These are phyloP conservation scores for Rhinichthys klamathensis DNA, from an alignment of 2,113 vertebrate species.

Conservation along the genomic window DNA sequence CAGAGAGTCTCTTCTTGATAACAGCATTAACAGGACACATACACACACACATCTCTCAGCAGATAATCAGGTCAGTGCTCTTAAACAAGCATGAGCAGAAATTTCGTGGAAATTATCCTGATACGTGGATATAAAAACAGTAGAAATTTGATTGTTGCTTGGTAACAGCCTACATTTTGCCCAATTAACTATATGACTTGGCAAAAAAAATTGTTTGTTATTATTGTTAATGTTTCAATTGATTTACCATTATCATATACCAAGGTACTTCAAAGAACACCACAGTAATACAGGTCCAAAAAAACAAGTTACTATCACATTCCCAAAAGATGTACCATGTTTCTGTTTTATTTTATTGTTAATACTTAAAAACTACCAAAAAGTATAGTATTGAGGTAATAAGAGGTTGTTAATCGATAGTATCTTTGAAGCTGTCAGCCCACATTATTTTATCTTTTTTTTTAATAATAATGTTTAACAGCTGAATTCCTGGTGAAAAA, in stretches of 20 bases:
- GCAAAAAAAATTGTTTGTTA: background rate
- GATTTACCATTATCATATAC: no score
- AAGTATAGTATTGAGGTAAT: no score
- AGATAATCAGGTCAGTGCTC: background rate
- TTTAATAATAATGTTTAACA: no score
- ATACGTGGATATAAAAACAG: constrained; percentile 7
- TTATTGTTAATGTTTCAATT: background rate
- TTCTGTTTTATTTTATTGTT: background rate
- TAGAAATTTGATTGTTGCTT: background rate
- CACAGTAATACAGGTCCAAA: background rate
- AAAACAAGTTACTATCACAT: background rate
- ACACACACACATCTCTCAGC: background rate
- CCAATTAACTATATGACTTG: background rate
- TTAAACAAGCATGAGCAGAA: background rate
- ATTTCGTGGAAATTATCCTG: background rate
- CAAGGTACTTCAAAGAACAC: background rate
- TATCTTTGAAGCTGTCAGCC: no score
- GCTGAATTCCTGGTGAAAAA: no score
- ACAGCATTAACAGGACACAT: background rate
- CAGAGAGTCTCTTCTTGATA: background rate
- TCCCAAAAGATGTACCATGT: background rate
- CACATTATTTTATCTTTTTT: no score
- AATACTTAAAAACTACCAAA: background rate
- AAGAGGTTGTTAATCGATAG: no score
- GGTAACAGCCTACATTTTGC: background rate